Evolutionary conservation across 2,113 vertebrate genomes (phyloP), one percentile per base, ranked within the genome.

Genomic region (Apteryx owenii): DNA sequence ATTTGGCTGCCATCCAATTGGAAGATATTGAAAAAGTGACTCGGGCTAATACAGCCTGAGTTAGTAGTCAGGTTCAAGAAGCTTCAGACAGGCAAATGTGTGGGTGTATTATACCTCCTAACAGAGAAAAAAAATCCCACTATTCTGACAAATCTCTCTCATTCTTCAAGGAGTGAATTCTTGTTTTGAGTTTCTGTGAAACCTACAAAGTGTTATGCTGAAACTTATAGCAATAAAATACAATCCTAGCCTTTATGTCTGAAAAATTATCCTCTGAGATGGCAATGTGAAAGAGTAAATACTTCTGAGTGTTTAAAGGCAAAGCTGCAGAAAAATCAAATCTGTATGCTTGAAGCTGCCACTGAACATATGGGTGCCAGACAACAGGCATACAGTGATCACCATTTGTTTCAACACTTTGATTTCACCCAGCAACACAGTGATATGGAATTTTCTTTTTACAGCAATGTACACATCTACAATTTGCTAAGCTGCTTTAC

Each of bases 241-340:
- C 62, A 87, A 92, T 50, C 92, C 92, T 20, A 81, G 56, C 28
- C 10, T 89, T 96, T 44, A 36, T 18, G 58, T 36, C 81, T 94
- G 95, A 92, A 93, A 97, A 96, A 66, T 72, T 95, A 95, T 77
- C 90, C 91, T 69, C 53, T 58, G 44, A 65, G 64, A 56, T 36
- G 77, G 76, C 72, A 80, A 76, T 58, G 56, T 50, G 40, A 87
- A 40, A 73, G 53, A 83, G 50, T 26, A 64, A 96, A 88, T 38
- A 76, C 83, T 9, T 69, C 44, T 44, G 25, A 73, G 66, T 5
- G 1, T 66, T 85, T 44, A 69, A 88, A 85, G 53, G 78, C 48
- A 95, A 94, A 97, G 90, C 94, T 91, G 96, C 97, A 96, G 85
- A 56, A 92, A 92, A 96, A 95, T 75, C 73, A 38, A 78, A 89